A percentile compares a stretch with the other conserved stretches of the same genome.
phyloP scores from a whole-genome alignment of 2,888 invertebrate genomes.

The Agrochola lota region DNA sequence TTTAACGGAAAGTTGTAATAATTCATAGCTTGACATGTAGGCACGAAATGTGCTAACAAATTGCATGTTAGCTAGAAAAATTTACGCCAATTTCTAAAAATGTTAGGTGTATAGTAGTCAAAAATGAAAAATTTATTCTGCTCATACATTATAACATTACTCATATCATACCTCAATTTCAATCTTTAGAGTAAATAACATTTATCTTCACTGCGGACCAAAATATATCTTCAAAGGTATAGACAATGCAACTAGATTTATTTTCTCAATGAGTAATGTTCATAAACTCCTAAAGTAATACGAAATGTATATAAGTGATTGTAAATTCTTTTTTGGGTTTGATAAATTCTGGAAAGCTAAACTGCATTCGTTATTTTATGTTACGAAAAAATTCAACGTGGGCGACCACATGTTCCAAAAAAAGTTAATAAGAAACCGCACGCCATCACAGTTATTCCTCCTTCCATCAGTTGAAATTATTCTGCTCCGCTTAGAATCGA shows the following conservation, averaged over 20 bases:
- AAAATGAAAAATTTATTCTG: slow-evolving; percentile 15
- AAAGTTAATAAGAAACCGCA: slow-evolving; percentile 59
- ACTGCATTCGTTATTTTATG: slow-evolving; percentile 21
- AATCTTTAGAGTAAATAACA: slow-evolving; percentile 39
- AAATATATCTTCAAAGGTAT: slow-evolving; percentile 22
- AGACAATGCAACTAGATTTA: slow-evolving; percentile 35
- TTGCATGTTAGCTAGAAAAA: slow-evolving; percentile 27
- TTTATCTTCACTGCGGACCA: slow-evolving; percentile 30
- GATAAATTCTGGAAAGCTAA: slow-evolving; percentile 32
- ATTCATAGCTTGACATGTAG: slow-evolving; percentile 29
- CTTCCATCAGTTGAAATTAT: slow-evolving; percentile 39
- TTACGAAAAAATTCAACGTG: slow-evolving; percentile 51
- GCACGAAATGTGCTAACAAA: slow-evolving; percentile 38
- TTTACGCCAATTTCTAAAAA: slow-evolving; percentile 19
- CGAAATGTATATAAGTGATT: slow-evolving; percentile 18
- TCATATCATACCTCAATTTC: slow-evolving; percentile 33
- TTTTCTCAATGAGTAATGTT: slow-evolving; percentile 32
- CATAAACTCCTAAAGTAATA: slow-evolving; percentile 6
- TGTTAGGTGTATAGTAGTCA: slow-evolving; percentile 22
- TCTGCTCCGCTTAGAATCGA: slow-evolving; percentile 34
- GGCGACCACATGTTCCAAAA: slow-evolving; percentile 50
- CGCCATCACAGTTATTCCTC: slow-evolving; percentile 46
- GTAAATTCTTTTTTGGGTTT: neutral
- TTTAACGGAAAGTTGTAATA: slow-evolving; percentile 32
- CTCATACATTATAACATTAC: slow-evolving; percentile 5